Base-by-base conservation (phyloP, 2,797 vertebrate species). In the Sarcoramphus papa region DNA sequence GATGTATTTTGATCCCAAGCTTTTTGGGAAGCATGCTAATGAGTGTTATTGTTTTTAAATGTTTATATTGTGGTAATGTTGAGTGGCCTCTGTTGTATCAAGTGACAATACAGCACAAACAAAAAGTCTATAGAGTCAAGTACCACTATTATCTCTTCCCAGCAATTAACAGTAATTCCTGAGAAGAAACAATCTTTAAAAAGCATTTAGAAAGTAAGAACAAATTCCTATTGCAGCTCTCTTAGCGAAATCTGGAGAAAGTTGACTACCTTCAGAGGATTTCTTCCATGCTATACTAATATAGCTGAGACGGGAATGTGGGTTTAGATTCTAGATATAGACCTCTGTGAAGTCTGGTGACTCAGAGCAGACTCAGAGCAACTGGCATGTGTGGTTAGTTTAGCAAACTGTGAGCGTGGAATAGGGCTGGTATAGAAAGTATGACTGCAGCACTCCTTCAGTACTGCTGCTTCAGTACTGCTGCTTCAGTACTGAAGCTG, bases 21-120 rank as follows among this genome's bases (percentile, higher is more conserved):
- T 92, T 95, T 96, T 80, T 41, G 64, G 41, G 62, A 93, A 93
- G 63, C 62, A 82, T 80, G 70, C 67, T 93, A 85, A 94, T 90
- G 80, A 86, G 31, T 43, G 23, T 76, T 93, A 30, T 2, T 73
- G 77, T 37, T 92, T 85, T 72, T 24, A 77, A 84, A 92, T 85
- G 87, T 89, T 95, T 94, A 59, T 62, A 27, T 51, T 93, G 57
- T 57, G 85, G 75, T 92, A 79, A 62, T 27, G 35, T 73, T 92
- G 84, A 93, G 64, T 77, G 51, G 45, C 62, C 62, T 80, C 70
- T 72, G 69, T 56, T 76, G 14, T 85, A 63, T 77, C 83, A 77
- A 93, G 60, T 86, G 76, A 86, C 64, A 82, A 6, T 86, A 68
- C 31, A 48, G 48, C 75, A 53, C 53, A 92, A 88, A 63, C 54